Conservation (phyloP, 2,888 invertebrate genomes). For the Hoplodrina ambigua region DNA sequence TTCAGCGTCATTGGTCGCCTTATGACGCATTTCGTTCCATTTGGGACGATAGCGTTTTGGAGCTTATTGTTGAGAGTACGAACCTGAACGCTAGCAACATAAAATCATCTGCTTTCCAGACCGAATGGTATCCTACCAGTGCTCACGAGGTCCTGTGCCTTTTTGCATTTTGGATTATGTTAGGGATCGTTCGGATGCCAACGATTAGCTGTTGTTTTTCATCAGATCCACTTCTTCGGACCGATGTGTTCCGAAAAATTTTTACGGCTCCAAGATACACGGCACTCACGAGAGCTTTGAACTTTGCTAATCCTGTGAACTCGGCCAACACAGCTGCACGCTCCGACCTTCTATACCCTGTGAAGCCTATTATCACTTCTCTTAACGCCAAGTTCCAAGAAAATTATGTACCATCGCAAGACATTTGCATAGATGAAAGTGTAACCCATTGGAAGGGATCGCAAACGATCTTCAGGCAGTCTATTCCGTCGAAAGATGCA, state of each 20-base stretch:
- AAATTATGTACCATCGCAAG: slow-evolving; percentile 14
- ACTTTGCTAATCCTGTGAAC: too few species aligned
- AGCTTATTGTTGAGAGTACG: slow-evolving; percentile 27
- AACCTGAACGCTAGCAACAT: slow-evolving; percentile 37
- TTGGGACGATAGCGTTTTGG: slow-evolving; percentile 35
- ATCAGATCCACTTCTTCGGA: slow-evolving; percentile 1
- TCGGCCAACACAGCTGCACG: neutral
- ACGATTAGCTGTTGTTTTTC: slow-evolving; percentile 10
- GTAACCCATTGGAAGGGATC: slow-evolving; percentile 46
- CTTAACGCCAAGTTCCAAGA: slow-evolving; percentile 15
- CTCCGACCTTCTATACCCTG: slow-evolving; percentile 10
- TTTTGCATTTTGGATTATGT: slow-evolving; percentile 32
- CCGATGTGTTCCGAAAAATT: neutral
- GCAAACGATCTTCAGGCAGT: slow-evolving; percentile 31
- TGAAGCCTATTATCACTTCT: slow-evolving; percentile 4
- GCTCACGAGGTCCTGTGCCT: slow-evolving; percentile 24
- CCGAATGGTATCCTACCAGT: slow-evolving; percentile 25
- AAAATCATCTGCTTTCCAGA: slow-evolving; percentile 5
- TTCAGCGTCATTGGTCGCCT: neutral
- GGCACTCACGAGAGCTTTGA: too few species aligned
- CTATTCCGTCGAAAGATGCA: slow-evolving; percentile 44
- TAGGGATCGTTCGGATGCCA: slow-evolving; percentile 30
- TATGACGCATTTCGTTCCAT: slow-evolving; percentile 42
- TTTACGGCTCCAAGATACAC: slow-evolving; percentile 1
- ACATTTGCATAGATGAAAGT: slow-evolving; percentile 53